Conservation (phyloP, 2,797 vertebrate genomes). For the Tangara arthus region DNA sequence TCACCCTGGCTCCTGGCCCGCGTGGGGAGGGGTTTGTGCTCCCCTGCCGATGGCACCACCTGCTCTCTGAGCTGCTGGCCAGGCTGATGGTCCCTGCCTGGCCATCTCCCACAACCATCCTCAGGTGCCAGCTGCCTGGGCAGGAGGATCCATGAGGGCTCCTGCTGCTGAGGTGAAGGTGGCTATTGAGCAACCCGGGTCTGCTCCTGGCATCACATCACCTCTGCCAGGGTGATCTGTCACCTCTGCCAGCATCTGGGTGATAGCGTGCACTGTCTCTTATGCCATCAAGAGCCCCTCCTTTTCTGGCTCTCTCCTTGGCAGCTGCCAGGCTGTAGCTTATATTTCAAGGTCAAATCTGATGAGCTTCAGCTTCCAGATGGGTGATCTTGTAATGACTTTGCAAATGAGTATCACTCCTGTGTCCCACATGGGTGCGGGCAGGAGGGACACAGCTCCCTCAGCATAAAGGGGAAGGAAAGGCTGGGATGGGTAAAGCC, state of each 20-base stretch:
- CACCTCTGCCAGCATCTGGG: background rate
- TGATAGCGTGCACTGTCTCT: rapidly evolving
- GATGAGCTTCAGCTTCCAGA: background rate
- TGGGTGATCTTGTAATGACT: background rate
- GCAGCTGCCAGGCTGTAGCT: background rate
- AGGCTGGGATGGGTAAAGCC: background rate
- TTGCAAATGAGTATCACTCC: background rate
- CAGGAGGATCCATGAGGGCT: background rate
- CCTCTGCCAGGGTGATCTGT: background rate
- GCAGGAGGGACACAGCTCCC: background rate
- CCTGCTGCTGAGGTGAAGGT: background rate
- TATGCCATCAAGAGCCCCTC: background rate
- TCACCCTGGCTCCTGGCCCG: background rate
- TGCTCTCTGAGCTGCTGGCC: background rate
- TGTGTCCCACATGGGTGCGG: rapidly evolving
- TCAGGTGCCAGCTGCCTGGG: rapidly evolving
- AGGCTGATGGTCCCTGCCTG: background rate
- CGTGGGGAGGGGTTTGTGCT: rapidly evolving
- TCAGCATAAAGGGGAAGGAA: background rate
- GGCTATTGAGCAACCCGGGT: background rate
- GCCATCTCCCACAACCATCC: background rate
- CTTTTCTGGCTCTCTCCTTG: background rate
- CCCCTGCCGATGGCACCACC: background rate
- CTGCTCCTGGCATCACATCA: rapidly evolving
- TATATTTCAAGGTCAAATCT: background rate